Evolutionary conservation across 2,888 invertebrate genomes (phyloP).

Genomic region (Amphimallon solstitiale): DNA sequence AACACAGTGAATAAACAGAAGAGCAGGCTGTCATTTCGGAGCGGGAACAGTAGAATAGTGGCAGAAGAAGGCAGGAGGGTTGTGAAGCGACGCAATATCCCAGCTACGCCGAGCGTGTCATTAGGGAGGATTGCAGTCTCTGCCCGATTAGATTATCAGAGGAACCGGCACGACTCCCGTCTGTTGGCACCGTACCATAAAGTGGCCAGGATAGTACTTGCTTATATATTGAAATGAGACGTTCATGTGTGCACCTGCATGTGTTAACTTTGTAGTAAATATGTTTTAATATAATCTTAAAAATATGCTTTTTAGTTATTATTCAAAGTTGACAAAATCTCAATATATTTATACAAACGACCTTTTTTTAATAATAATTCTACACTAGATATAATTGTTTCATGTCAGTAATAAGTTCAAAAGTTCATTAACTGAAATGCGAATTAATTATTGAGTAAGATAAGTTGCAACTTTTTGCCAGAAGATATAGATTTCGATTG

Average conservation of each 20-base stretch:
- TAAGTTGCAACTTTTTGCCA: too few relatives aligned
- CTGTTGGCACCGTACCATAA: slow-evolving; percentile 50
- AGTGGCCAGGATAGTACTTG: slow-evolving; percentile 31
- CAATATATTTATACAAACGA: too few relatives aligned
- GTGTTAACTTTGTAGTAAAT: too few relatives aligned
- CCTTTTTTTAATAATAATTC: too few relatives aligned
- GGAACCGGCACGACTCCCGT: slow-evolving; percentile 56
- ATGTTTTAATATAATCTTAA: too few relatives aligned
- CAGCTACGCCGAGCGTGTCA: slow-evolving; percentile 59
- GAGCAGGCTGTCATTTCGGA: slow-evolving; percentile 35
- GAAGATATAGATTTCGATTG: too few relatives aligned
- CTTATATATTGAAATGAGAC: slow-evolving; percentile 13
- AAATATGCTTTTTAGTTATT: too few relatives aligned
- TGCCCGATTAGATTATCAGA: slow-evolving; percentile 63
- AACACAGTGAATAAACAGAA: slow-evolving; percentile 32
- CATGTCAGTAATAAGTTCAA: too few relatives aligned
- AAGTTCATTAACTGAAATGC: too few relatives aligned
- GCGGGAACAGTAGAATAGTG: slow-evolving; percentile 40
- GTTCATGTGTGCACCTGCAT: slow-evolving; percentile 2
- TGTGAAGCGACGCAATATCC: slow-evolving; percentile 53
- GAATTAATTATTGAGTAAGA: too few relatives aligned
- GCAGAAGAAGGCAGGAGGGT: slow-evolving; percentile 41
- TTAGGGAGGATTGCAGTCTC: slow-evolving; percentile 60
- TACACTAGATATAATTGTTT: too few relatives aligned
- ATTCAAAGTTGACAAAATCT: too few relatives aligned